These are phyloP conservation scores for Coryphaenoides rupestris DNA, from an alignment of 2,113 vertebrate genomes.

Conservation along the genomic window DNA sequence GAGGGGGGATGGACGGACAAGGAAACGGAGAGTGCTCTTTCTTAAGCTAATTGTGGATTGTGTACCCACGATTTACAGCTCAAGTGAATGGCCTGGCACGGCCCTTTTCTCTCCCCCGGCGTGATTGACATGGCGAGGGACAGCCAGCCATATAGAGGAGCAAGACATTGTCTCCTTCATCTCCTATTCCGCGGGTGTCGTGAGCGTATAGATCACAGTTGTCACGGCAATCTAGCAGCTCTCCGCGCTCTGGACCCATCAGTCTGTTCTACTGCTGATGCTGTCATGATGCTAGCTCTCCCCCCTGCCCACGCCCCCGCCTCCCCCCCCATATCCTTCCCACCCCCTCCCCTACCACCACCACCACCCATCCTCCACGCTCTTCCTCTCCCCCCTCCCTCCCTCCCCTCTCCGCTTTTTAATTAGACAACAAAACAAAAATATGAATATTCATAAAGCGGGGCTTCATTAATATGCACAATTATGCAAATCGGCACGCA, in stretches of 20 bases:
- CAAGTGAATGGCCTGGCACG: constrained; percentile 23
- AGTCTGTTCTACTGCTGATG: constrained; percentile 69
- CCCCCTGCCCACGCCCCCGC: constrained; percentile 12
- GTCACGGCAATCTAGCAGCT: constrained; percentile 66
- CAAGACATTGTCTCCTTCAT: constrained; percentile 56
- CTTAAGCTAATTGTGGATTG: background rate
- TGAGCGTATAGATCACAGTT: constrained; percentile 64
- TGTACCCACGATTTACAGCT: constrained; percentile 5
- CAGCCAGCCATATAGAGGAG: constrained; percentile 51
- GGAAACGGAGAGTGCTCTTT: constrained; percentile 15
- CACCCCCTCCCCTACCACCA: constrained; percentile 9
- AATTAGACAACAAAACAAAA: constrained; percentile 92
- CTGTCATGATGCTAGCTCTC: constrained; percentile 62
- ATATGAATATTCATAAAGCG: constrained; percentile 89
- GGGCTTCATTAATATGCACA: constrained; percentile 89
- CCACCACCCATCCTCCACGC: background rate
- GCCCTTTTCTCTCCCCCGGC: constrained; percentile 31
- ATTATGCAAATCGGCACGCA: constrained; percentile 89
- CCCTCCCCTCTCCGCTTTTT: constrained; percentile 70
- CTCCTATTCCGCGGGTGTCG: constrained; percentile 55
- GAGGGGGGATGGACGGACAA: too few relatives aligned
- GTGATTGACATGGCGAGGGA: constrained; percentile 60
- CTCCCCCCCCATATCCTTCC: constrained; percentile 25
- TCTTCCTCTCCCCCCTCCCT: constrained; percentile 10
- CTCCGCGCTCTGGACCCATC: constrained; percentile 64